phyloP scores from a whole-genome alignment of 1,140 invertebrate species.

The Trachymyrmex cornetzi region DNA sequence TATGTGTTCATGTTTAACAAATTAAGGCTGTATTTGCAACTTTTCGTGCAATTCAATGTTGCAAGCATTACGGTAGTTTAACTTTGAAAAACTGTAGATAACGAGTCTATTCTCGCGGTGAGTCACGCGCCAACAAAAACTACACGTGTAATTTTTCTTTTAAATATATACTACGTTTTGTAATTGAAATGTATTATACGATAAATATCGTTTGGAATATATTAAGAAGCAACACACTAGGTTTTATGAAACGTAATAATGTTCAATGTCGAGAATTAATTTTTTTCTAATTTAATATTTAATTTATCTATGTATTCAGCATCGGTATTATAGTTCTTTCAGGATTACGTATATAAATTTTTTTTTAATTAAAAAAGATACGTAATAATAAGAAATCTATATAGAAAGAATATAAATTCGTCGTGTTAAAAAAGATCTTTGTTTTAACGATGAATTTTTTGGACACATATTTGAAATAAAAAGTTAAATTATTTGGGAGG shows the following conservation, averaged over 20 bases:
- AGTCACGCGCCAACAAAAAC: background rate
- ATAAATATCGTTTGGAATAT: background rate
- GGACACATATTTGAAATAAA: background rate
- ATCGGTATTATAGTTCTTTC: too few relatives aligned
- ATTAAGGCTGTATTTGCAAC: background rate
- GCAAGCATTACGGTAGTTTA: background rate
- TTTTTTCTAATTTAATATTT: too few relatives aligned
- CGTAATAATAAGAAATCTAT: background rate
- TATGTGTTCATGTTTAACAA: background rate
- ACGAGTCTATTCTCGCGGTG: background rate
- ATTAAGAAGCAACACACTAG: background rate
- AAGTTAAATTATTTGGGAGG: background rate
- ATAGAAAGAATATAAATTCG: background rate
- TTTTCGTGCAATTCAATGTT: constrained; percentile 5
- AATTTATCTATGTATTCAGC: too few relatives aligned
- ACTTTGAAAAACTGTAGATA: constrained; percentile 6
- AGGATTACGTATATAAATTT: too few relatives aligned
- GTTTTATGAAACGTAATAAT: background rate
- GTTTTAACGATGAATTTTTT: background rate
- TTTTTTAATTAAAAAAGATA: background rate
- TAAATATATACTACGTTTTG: background rate
- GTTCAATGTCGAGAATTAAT: background rate
- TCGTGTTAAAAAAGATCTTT: background rate
- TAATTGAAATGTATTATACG: constrained; percentile 12
- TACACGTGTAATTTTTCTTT: background rate